Evolutionary conservation across 2,888 invertebrate species (phyloP), one percentile per base, ranked within the genome.

Genomic region (Heliconius aoede): DNA sequence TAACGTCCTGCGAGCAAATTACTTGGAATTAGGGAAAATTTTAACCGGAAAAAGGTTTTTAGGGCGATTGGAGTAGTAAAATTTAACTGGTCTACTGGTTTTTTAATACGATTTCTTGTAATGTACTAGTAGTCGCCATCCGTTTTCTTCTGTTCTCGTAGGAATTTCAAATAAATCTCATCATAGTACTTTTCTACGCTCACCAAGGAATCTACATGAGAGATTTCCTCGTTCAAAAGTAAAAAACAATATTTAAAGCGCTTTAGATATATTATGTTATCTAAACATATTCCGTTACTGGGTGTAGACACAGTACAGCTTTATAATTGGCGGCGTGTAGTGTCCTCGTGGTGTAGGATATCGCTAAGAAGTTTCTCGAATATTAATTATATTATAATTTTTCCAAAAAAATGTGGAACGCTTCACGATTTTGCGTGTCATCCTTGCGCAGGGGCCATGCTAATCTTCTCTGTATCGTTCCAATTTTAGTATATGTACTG

Each of bases 401-500:
- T 26, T 15, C 7, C 55, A n/a, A 89, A 89, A 89, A 60, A 60
- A 89, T 89, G 88, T 89, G 88, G 89, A 89, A 89, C 89, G 88
- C 88, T 89, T 89, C 88, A 88, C 88, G 88, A 89, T 89, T 89
- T 89, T 89, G 88, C 89, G 89, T 89, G 89, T 89, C 89, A 89
- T 89, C 88, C 89, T 89, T 89, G 89, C 89, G 89, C 89, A 89
- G 89, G 89, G 89, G 89, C 89, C 89, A 89, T 89, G 89, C 89
- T 89, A 89, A 89, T 89, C 88, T 89, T 88, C 89, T 88, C 88
- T 88, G 88, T 88, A 89, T 88, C 88, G 88, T 89, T 89, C 88
- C 88, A 89, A 89, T 89, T 89, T 89, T 88, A 88, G 87, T 89
- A 88, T 89, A 89, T 89, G 88, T 89, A 89, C 87, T 89, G 87